These are phyloP conservation scores for Eupithecia vulgata DNA, from an alignment of 2,888 invertebrate species.

Conservation along the genomic window DNA sequence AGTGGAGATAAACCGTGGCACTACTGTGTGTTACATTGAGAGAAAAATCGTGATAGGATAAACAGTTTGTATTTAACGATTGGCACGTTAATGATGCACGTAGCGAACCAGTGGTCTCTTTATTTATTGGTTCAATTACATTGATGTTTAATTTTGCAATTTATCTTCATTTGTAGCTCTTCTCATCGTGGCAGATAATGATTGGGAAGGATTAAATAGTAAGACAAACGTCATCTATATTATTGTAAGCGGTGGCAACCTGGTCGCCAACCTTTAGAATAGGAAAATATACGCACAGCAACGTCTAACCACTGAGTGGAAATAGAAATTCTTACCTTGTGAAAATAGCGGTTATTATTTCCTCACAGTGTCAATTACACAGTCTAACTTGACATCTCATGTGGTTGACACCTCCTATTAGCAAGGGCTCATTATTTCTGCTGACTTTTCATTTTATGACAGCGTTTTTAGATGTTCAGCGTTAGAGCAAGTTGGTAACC, in stretches of 20 bases:
- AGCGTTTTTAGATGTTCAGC: neutral
- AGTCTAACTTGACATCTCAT: neutral
- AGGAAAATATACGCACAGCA: neutral
- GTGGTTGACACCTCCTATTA: neutral
- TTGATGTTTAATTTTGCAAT: neutral
- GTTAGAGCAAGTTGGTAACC: neutral
- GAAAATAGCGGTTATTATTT: neutral
- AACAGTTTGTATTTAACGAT: neutral
- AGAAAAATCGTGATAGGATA: neutral
- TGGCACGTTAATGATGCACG: neutral
- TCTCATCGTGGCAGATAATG: neutral
- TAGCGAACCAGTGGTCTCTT: neutral
- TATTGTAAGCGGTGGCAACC: neutral
- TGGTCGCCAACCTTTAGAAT: neutral
- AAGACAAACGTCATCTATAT: neutral
- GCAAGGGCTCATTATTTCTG: neutral
- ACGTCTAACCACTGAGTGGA: neutral
- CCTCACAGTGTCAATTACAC: neutral
- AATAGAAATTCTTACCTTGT: neutral
- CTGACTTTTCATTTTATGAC: neutral
- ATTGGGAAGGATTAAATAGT: neutral
- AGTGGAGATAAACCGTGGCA: constrained; percentile 34
- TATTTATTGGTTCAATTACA: neutral
- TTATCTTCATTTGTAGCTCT: neutral
- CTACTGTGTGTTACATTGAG: constrained; percentile 8